Base-by-base conservation (phyloP, 2,113 vertebrate species). In the Circaetus cinerascens region DNA sequence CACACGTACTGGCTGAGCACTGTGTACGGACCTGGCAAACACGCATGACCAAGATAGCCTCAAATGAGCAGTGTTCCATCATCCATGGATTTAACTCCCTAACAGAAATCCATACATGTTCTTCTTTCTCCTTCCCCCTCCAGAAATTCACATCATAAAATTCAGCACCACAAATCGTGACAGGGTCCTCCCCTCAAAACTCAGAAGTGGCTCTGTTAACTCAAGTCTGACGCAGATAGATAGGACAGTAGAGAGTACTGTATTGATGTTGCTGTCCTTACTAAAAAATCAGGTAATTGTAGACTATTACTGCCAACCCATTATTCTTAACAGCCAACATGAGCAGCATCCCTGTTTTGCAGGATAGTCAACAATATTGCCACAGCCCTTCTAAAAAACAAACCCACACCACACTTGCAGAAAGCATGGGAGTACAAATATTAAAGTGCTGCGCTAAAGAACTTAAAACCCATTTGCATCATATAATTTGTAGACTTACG, bases 61-160 rank as follows among this genome's bases (percentile, higher is more conserved):
- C 50, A 75, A 45, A 87, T 7, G 13, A 69, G 25, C 38, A 59
- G 7, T 10, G 15, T 43, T 69, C 48, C 25, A 74, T 46, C 23
- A 64, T 27, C 48, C 1, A 1, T 0, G 0, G 36, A 51, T 55
- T 72, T 59, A 72, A 36, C 34, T 62, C 18, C 36, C 34, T 16
- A 60, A 56, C 15, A 40, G 43, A 87, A 91, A 80, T 38, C 7
- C 26, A 15, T 40, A 45, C 3, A 10, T 21, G 67, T 69, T 4
- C 11, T 60, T 76, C 43, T 72, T 77, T 43, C 43, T 60, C 21
- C 9, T 63, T 85, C 22, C 15, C 7, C 13, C 45, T 79, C 25
- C 8, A 17, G 36, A 84, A 41, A 18, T 85, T 78, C 36, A 45
- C 14, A 46, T 34, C 27, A 21, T 26, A 69, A 87, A 92, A 84